A percentile compares a stretch with the other conserved stretches of the same genome.
Evolutionary conservation across 2,888 invertebrate genomes (phyloP).

Genomic region (Julus scanicus): DNA sequence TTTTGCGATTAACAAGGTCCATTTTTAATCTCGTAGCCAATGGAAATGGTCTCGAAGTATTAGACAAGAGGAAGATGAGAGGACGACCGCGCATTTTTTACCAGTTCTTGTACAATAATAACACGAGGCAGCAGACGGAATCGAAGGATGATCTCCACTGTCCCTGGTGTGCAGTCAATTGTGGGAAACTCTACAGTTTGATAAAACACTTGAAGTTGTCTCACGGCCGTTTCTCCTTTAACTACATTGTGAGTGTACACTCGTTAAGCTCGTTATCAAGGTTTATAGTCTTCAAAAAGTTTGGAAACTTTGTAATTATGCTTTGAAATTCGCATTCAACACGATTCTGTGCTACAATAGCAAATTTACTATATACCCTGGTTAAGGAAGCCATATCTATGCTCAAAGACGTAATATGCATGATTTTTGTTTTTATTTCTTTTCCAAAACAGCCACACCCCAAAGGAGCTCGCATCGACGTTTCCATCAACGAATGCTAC

Average conservation of each 20-base stretch:
- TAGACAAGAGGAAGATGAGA: conserved; percentile 57
- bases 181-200: conserved; percentile 85
- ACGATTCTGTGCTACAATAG: too few relatives aligned
- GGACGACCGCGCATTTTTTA: conserved; percentile 81
- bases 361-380: too few relatives aligned
- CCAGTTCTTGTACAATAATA: conserved; percentile 95
- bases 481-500: conserved; percentile 93
- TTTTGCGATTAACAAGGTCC: background rate
- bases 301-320: too few relatives aligned
- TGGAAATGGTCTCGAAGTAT: background rate
- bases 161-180: conserved; percentile 95
- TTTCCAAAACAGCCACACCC: conserved; percentile 63
- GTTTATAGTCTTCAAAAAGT: background rate
- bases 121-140: conserved; percentile 93
- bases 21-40: background rate
- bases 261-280: background rate
- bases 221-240: conserved; percentile 93
- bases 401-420: background rate
- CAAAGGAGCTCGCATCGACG: conserved; percentile 85
- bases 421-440: conserved; percentile 59
- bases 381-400: background rate
- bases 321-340: too few relatives aligned
- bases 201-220: conserved; percentile 93
- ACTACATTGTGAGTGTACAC: conserved; percentile 78
- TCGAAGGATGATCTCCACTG: conserved; percentile 92